Evolutionary conservation across 2,888 invertebrate genomes (phyloP).

Genomic region (Drosophila mettleri): DNA sequence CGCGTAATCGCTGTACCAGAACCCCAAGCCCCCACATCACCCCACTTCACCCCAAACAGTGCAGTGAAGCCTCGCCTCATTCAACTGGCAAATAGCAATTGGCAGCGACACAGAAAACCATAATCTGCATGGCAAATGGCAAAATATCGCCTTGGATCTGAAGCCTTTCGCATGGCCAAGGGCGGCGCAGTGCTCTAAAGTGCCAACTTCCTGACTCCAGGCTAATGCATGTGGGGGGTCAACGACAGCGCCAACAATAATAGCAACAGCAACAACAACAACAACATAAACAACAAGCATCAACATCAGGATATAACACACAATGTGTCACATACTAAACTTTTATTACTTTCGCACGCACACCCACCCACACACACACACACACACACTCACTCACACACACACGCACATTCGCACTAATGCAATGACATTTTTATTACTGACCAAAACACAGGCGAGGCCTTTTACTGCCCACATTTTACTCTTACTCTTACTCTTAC

Average conservation of each 20-base stretch:
- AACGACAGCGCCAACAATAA: constrained; percentile 7
- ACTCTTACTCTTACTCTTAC: not conserved
- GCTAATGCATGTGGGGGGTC: constrained; percentile 59
- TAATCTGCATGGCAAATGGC: constrained; percentile 66
- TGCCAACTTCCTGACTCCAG: constrained; percentile 67
- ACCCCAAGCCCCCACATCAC: not conserved
- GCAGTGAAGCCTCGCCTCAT: constrained; percentile 32
- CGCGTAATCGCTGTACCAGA: constrained; percentile 22
- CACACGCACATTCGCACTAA: constrained; percentile 53
- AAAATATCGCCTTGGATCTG: constrained; percentile 42
- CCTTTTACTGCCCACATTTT: constrained; percentile 50
- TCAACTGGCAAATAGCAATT: constrained; percentile 9
- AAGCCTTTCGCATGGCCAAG: constrained; percentile 47
- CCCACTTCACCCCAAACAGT: not conserved
- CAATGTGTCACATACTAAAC: constrained; percentile 78
- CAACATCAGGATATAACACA: constrained; percentile 45
- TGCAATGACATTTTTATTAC: constrained; percentile 79
- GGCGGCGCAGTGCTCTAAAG: constrained; percentile 61
- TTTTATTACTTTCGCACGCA: constrained; percentile 64
- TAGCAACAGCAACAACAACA: constrained; percentile 16
- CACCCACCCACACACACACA: constrained; percentile 35
- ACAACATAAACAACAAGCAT: constrained; percentile 26
- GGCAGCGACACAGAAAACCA: constrained; percentile 13
- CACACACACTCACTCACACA: constrained; percentile 9
- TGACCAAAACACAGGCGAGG: constrained; percentile 60